Evolutionary conservation across 2,113 vertebrate species (phyloP).

Genomic region (Nothoprocta perdicaria): DNA sequence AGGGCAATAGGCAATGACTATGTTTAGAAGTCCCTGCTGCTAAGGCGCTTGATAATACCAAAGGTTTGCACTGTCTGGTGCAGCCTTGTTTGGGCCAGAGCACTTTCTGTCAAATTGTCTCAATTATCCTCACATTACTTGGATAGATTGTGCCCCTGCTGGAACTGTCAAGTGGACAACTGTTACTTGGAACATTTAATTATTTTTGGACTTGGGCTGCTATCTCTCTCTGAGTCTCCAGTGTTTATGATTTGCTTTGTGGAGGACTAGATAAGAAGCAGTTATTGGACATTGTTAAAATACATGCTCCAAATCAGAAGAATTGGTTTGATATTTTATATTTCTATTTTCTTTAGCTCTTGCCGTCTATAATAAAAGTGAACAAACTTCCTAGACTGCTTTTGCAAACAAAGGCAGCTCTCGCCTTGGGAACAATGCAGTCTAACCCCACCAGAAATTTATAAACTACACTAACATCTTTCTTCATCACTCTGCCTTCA

Average conservation of each 20-base stretch:
- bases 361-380: not conserved
- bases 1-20: not conserved
- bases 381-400: not conserved
- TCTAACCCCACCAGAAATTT: not conserved
- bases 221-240: not conserved
- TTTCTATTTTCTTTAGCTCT: not conserved
- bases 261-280: not conserved
- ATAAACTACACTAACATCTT: not conserved
- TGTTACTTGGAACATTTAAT: constrained; percentile 50
- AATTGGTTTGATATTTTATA: not conserved
- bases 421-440: not conserved
- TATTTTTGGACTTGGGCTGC: not conserved
- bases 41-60: not conserved
- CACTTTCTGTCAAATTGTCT: constrained; percentile 1
- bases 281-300: not conserved
- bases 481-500: not conserved
- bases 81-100: not conserved
- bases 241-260: not conserved
- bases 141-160: not conserved
- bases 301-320: not conserved
- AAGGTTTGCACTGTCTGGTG: not conserved
- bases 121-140: constrained; percentile 30
- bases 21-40: not conserved
- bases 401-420: not conserved
- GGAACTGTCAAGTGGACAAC: constrained; percentile 23